These are phyloP conservation scores for Hypomesus transpacificus DNA, from an alignment of 2,113 vertebrate genomes.

Conservation along the genomic window DNA sequence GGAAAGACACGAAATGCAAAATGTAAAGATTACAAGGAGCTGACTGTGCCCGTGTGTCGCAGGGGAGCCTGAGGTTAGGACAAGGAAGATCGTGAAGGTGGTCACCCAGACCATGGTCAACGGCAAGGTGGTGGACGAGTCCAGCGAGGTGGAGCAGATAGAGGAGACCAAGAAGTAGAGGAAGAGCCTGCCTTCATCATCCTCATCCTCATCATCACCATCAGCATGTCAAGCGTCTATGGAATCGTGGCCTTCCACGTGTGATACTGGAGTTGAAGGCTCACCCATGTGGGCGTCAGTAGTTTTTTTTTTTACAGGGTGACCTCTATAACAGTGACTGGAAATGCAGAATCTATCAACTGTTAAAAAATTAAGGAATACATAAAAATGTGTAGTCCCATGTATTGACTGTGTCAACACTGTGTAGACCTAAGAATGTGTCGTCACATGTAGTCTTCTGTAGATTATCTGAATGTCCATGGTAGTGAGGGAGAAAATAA, in stretches of 20 bases:
- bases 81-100: constrained; percentile 78
- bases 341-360: too few species aligned
- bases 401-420: neutral
- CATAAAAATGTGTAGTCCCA: neutral
- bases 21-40: too few species aligned
- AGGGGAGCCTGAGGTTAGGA: constrained; percentile 74
- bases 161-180: constrained; percentile 70
- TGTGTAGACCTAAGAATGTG: neutral
- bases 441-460: neutral
- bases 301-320: too few species aligned
- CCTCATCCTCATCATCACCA: neutral
- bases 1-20: too few species aligned
- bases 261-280: too few species aligned
- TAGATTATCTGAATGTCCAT: neutral
- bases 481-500: neutral
- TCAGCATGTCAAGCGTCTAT: too few species aligned
- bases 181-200: neutral
- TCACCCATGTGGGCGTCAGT: too few species aligned
- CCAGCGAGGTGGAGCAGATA: constrained; percentile 74
- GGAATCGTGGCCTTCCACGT: too few species aligned
- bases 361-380: neutral
- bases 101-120: constrained; percentile 79
- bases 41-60: constrained; percentile 31
- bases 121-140: constrained; percentile 75
- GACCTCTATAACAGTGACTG: too few species aligned